A percentile compares a stretch with the other conserved stretches of the same genome.
phyloP scores from a whole-genome alignment of 1,140 invertebrate genomes.

The Apis laboriosa region DNA sequence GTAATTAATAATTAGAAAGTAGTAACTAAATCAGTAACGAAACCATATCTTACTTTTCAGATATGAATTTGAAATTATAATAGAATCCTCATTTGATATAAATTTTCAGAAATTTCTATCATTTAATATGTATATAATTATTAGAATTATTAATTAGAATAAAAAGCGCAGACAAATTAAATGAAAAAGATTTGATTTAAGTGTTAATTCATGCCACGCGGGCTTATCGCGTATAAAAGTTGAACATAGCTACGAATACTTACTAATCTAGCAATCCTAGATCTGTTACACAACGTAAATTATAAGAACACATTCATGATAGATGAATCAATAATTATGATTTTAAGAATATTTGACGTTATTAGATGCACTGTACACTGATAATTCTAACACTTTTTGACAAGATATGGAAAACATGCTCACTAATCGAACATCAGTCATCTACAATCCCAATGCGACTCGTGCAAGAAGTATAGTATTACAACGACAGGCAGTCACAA shows the following conservation, averaged over 20 bases:
- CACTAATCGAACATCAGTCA: constrained; percentile 2
- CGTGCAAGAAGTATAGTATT: constrained; percentile 22
- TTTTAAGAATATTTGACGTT: not conserved
- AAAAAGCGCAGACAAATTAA: not conserved
- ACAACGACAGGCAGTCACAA: constrained; percentile 16
- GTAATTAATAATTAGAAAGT: constrained; percentile 41
- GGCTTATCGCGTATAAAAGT: constrained; percentile 30
- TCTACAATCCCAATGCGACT: constrained; percentile 25
- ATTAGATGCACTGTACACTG: not conserved
- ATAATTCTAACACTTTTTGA: not conserved
- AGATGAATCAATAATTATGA: not conserved
- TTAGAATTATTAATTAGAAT: not conserved
- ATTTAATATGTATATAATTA: not conserved
- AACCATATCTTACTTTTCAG: constrained; percentile 22
- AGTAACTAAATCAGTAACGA: constrained; percentile 2
- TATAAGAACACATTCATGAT: not conserved
- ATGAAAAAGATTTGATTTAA: constrained; percentile 14
- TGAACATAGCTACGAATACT: constrained; percentile 37
- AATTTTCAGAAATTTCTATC: not conserved
- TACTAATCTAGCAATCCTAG: constrained; percentile 24
- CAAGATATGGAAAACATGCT: not conserved
- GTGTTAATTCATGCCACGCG: constrained; percentile 43
- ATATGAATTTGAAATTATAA: constrained; percentile 10
- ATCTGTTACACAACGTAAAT: constrained; percentile 5
- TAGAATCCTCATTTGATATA: not conserved